Evolutionary conservation across 2,888 invertebrate species (phyloP).

Genomic region (Colostygia pectinataria): DNA sequence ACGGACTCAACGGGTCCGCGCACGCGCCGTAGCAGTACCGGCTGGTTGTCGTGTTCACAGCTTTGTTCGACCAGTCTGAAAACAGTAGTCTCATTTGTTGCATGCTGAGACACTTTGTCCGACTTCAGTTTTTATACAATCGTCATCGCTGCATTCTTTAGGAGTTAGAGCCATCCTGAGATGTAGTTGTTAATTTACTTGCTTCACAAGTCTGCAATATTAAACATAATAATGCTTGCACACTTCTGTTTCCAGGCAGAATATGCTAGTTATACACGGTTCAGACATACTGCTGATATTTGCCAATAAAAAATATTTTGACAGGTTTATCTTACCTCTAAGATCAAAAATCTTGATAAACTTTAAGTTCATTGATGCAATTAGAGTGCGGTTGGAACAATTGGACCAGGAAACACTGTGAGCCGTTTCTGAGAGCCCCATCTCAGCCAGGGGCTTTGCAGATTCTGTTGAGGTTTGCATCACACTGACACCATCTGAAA

Average conservation of each 20-base stretch:
- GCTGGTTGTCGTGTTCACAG: constrained; percentile 86
- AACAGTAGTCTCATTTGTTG: background rate
- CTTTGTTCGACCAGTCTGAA: constrained; percentile 86
- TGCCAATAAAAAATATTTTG: no score
- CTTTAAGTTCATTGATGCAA: constrained; percentile 95
- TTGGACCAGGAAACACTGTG: constrained; percentile 94
- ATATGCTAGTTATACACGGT: no score
- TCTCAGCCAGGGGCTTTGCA: constrained; percentile 86
- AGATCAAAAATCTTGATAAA: constrained; percentile 94
- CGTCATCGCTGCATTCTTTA: no score
- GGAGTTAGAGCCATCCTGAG: no score
- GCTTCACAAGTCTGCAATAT: no score
- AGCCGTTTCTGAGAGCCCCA: constrained; percentile 92
- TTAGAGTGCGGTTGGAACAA: constrained; percentile 87
- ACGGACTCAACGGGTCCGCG: constrained; percentile 89
- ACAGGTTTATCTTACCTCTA: constrained; percentile 89
- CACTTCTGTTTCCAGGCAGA: no score
- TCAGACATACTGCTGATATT: no score
- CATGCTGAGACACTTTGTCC: no score
- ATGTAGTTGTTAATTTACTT: no score
- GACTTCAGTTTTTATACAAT: no score
- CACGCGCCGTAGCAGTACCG: constrained; percentile 93
- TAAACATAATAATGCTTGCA: no score
- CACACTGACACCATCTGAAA: constrained; percentile 35
- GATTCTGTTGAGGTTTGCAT: constrained; percentile 66